Evolutionary conservation across 2,113 vertebrate species (phyloP).

Genomic region (Sphyrna mokarran): DNA sequence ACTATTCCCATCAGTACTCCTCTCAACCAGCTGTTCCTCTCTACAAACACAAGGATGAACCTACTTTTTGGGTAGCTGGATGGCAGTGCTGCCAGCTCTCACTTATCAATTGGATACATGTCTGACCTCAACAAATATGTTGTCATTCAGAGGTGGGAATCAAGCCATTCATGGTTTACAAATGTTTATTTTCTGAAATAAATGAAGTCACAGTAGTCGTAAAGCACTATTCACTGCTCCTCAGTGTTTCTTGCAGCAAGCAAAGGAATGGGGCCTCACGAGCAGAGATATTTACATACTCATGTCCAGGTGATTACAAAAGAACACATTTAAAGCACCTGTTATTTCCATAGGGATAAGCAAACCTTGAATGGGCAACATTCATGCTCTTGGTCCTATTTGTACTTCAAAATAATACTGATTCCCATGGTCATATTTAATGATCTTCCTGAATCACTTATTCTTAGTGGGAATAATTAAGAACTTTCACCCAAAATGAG

Average conservation of each 20-base stretch:
- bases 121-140: neutral
- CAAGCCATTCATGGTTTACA: neutral
- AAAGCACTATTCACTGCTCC: neutral
- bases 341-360: neutral
- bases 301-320: neutral
- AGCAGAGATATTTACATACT: neutral
- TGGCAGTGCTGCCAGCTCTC: neutral
- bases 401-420: neutral
- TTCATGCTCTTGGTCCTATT: neutral
- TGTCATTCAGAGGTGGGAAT: neutral
- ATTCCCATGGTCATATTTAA: neutral
- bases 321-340: neutral
- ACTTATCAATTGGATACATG: neutral
- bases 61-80: neutral
- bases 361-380: neutral
- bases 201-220: neutral
- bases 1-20: neutral
- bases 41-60: neutral
- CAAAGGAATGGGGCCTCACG: neutral
- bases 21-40: neutral
- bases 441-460: neutral
- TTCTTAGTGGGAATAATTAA: neutral
- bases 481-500: neutral
- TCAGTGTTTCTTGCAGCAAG: neutral
- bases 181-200: neutral